Evolutionary conservation across 2,113 vertebrate species (phyloP).

Genomic region (Notarius lentiginosus): DNA sequence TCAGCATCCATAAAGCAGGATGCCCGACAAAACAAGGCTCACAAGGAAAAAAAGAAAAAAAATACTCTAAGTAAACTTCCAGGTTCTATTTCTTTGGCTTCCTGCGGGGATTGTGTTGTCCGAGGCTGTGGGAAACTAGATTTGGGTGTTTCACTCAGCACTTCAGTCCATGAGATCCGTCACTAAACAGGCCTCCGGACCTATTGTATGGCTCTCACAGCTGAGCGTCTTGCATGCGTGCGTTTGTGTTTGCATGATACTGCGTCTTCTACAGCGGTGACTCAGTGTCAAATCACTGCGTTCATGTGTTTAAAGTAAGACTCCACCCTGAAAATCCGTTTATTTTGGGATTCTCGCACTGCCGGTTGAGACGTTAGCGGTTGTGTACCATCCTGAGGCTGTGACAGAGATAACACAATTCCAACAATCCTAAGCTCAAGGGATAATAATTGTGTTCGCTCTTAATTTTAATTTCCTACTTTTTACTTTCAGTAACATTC

Average conservation of each 20-base stretch:
- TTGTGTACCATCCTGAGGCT: not conserved
- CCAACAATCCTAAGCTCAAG: not conserved
- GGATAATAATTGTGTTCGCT: not conserved
- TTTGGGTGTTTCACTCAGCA: slow-evolving; percentile 47
- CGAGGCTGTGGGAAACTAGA: slow-evolving; percentile 55
- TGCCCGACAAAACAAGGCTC: slow-evolving; percentile 28
- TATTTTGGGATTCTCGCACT: not conserved
- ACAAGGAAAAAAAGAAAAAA: slow-evolving; percentile 51
- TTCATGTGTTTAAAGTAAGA: not conserved
- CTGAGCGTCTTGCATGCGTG: not conserved
- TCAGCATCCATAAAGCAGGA: slow-evolving; percentile 49
- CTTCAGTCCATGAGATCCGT: slow-evolving; percentile 19
- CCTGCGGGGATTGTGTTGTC: slow-evolving; percentile 60
- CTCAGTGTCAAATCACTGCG: too few relatives aligned
- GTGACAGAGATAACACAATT: not conserved
- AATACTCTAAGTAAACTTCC: slow-evolving; percentile 71
- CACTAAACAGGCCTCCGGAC: not conserved
- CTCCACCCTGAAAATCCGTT: not conserved
- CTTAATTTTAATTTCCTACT: too few relatives aligned
- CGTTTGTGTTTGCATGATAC: not conserved
- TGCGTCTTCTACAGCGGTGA: not conserved
- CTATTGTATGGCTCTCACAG: slow-evolving; percentile 45
- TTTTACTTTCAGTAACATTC: not conserved
- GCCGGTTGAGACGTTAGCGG: too few relatives aligned
- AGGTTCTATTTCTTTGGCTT: slow-evolving; percentile 75